Evolutionary conservation across 2,113 vertebrate species (phyloP).

Genomic region (Phaethon lepturus): DNA sequence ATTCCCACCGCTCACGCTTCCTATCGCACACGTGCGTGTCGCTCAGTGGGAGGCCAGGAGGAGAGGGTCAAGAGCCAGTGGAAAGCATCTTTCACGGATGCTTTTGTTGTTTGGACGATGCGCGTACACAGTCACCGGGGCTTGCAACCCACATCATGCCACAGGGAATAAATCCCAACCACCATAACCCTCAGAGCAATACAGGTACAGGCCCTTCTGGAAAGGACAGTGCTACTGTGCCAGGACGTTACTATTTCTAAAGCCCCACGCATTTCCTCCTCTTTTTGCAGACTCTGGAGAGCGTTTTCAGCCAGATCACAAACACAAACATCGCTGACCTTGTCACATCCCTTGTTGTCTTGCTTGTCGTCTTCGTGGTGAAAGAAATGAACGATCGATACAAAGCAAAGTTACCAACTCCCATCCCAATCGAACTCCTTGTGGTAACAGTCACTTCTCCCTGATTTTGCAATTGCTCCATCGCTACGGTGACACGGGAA

Average conservation of each 20-base stretch:
- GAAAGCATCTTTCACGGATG: neutral
- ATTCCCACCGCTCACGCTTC: neutral
- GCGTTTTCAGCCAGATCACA: constrained; percentile 84
- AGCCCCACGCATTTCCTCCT: neutral
- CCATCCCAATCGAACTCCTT: constrained; percentile 93
- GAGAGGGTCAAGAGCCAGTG: neutral
- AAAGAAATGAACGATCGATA: constrained; percentile 93
- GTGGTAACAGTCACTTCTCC: constrained; percentile 80
- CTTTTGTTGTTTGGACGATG: neutral
- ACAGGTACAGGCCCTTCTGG: neutral
- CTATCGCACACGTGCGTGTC: accelerated
- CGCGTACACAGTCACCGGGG: neutral
- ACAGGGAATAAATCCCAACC: neutral
- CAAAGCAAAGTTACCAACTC: constrained; percentile 89
- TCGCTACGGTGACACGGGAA: accelerated
- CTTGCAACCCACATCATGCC: neutral
- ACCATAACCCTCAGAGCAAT: accelerated
- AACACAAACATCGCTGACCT: constrained; percentile 89
- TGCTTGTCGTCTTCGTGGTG: constrained; percentile 84
- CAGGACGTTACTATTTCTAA: neutral
- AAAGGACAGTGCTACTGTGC: neutral
- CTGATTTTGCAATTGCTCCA: neutral
- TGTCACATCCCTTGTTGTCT: constrained; percentile 86
- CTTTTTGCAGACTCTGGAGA: constrained; percentile 82
- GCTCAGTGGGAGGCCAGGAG: neutral